phyloP scores from a whole-genome alignment of 2,113 vertebrate genomes.

The Burhinus bistriatus region DNA sequence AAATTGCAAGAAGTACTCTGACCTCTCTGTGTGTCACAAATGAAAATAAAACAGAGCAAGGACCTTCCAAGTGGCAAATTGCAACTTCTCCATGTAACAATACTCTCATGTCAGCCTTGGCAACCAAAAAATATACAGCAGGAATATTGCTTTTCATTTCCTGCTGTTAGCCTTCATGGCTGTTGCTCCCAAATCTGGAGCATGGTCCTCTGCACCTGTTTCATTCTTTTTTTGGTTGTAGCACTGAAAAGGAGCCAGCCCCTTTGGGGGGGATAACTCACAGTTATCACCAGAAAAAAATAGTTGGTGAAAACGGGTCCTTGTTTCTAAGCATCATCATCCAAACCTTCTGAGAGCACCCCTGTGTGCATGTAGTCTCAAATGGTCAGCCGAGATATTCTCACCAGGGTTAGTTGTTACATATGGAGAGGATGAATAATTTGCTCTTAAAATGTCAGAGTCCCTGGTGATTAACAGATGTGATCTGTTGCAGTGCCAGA shows the following conservation, averaged over 20 bases:
- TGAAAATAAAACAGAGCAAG: background rate
- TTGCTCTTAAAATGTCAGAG: background rate
- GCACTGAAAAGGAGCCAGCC: background rate
- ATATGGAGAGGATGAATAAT: background rate
- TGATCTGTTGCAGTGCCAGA: background rate
- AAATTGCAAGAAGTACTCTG: background rate
- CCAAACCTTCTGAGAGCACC: background rate
- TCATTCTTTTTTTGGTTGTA: background rate
- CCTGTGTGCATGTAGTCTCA: background rate
- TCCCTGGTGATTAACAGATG: background rate
- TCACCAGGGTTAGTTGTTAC: background rate
- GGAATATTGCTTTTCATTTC: slow-evolving; percentile 37
- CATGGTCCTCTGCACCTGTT: slow-evolving; percentile 37
- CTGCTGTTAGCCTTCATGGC: slow-evolving; percentile 27
- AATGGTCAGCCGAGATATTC: background rate
- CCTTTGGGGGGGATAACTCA: background rate
- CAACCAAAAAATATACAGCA: slow-evolving; percentile 10
- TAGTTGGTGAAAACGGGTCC: background rate
- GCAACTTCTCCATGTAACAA: background rate
- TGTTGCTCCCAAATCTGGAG: slow-evolving; percentile 14
- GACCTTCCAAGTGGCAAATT: background rate
- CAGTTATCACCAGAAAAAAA: background rate
- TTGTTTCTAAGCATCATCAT: background rate
- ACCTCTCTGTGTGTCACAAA: background rate
- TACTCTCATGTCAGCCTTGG: slow-evolving; percentile 1